phyloP scores from a whole-genome alignment of 1,140 invertebrate species.

The Ceratina australensis region DNA sequence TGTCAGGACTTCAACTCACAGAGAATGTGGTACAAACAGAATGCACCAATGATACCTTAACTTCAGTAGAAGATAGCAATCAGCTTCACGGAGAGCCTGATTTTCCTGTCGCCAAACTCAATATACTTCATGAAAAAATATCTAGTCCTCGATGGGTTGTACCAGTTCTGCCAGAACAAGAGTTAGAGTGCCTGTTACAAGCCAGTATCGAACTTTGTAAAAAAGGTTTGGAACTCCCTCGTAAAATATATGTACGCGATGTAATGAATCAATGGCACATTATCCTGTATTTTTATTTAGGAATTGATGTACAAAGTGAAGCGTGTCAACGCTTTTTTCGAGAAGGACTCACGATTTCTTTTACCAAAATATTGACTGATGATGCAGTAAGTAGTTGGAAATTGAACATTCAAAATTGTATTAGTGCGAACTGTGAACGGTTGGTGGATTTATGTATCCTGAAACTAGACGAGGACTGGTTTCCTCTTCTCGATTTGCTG shows the following conservation, averaged over 20 bases:
- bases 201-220: slow-evolving; percentile 92
- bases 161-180: slow-evolving; percentile 96
- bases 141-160: slow-evolving; percentile 97
- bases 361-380: slow-evolving; percentile 98
- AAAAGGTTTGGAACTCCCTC: slow-evolving; percentile 81
- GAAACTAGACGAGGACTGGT: slow-evolving; percentile 95
- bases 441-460: slow-evolving; percentile 94
- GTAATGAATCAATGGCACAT: not conserved
- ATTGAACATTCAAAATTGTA: slow-evolving; percentile 97
- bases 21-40: slow-evolving; percentile 74
- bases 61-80: slow-evolving; percentile 75
- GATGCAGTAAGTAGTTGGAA: slow-evolving; percentile 99
- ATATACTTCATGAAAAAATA: slow-evolving; percentile 96
- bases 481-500: slow-evolving; percentile 94
- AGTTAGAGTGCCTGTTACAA: slow-evolving; percentile 94
- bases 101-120: slow-evolving; percentile 93
- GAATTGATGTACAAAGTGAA: slow-evolving; percentile 92
- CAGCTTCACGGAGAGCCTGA: slow-evolving; percentile 82
- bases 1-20: slow-evolving; percentile 75
- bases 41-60: slow-evolving; percentile 68
- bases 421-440: slow-evolving; percentile 95
- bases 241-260: not conserved
- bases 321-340: slow-evolving; percentile 97
- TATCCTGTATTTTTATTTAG: slow-evolving; percentile 77
- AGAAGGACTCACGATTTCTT: slow-evolving; percentile 96